These are phyloP conservation scores for Thelaira solivaga DNA, from an alignment of 2,888 invertebrate genomes.

Conservation along the genomic window DNA sequence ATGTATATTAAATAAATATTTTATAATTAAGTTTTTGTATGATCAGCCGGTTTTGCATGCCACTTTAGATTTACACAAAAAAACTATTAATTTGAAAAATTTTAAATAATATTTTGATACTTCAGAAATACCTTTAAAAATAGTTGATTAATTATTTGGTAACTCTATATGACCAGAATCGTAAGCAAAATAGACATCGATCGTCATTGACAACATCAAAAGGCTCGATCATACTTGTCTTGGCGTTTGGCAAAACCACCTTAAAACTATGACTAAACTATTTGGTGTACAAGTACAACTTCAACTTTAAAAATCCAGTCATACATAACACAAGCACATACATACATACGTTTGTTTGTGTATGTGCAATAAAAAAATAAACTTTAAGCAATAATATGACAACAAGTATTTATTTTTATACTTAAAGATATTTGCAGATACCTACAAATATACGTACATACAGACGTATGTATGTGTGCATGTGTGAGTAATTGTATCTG, in stretches of 20 bases:
- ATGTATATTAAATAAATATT: too few species aligned
- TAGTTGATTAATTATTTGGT: too few species aligned
- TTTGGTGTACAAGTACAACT: constrained; percentile 25
- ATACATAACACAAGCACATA: not conserved
- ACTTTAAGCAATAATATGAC: too few species aligned
- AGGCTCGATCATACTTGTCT: constrained; percentile 43
- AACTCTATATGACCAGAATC: too few species aligned
- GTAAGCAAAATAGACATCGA: constrained; percentile 26
- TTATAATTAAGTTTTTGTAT: too few species aligned
- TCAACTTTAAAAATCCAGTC: constrained; percentile 12
- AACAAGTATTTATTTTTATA: too few species aligned
- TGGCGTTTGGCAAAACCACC: constrained; percentile 28
- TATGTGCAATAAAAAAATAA: too few species aligned
- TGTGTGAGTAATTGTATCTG: not conserved
- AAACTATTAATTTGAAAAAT: too few species aligned
- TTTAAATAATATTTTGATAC: too few species aligned
- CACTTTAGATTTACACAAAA: too few species aligned
- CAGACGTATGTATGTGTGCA: not conserved
- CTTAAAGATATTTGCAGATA: not conserved
- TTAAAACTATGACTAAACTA: constrained; percentile 16
- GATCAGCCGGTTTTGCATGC: too few species aligned
- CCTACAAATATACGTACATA: not conserved
- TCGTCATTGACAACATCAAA: constrained; percentile 33
- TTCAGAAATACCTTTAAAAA: too few species aligned
- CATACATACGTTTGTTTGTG: not conserved